Evolutionary conservation across 2,888 invertebrate species (phyloP).

Genomic region (Anagyrus pseudococci): DNA sequence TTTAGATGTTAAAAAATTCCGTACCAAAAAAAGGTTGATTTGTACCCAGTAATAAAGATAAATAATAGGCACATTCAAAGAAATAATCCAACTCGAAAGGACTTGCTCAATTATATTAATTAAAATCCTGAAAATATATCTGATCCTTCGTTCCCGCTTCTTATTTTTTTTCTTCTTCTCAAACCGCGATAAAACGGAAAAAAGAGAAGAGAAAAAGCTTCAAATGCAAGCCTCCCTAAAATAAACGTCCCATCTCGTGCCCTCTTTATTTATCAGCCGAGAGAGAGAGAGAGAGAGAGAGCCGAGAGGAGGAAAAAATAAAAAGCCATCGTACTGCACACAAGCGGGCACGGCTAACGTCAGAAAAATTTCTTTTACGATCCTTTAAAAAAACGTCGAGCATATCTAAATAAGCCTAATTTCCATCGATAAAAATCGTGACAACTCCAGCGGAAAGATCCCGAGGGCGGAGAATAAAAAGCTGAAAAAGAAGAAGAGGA

Average conservation of each 20-base stretch:
- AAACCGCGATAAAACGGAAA: no score
- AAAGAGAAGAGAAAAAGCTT: slow-evolving; percentile 21
- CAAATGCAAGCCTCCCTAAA: slow-evolving; percentile 2
- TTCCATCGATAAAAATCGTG: slow-evolving; percentile 12
- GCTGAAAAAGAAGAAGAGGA: no score
- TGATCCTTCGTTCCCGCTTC: no score
- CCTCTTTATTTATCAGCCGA: not conserved
- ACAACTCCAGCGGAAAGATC: not conserved
- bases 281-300: no score
- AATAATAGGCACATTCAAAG: no score
- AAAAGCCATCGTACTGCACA: not conserved
- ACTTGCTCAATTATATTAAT: no score
- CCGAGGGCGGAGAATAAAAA: not conserved
- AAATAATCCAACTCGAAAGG: no score
- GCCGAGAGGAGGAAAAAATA: not conserved
- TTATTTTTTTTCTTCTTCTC: no score
- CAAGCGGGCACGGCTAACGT: not conserved
- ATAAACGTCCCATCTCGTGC: slow-evolving; percentile 18
- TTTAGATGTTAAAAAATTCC: no score
- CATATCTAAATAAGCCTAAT: slow-evolving; percentile 8
- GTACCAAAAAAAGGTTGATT: no score
- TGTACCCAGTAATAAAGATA: no score
- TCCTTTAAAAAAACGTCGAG: not conserved
- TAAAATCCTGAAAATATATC: no score
- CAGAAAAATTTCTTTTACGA: not conserved